phyloP scores from a whole-genome alignment of 2,888 invertebrate species.

The Tetramorium bicarinatum region DNA sequence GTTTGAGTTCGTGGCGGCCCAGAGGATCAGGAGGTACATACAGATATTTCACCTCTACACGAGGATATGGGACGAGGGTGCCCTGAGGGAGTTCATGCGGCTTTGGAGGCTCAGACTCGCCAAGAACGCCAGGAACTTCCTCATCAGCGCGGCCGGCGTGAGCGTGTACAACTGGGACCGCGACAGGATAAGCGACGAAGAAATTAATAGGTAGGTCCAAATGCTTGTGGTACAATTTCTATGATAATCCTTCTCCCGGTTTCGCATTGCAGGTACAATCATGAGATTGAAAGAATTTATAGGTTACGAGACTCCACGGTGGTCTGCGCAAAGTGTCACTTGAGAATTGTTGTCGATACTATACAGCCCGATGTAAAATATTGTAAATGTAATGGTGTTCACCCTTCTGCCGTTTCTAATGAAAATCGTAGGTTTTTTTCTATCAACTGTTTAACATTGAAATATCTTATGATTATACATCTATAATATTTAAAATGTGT shows the following conservation, averaged over 20 bases:
- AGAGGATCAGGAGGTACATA: conserved; percentile 89
- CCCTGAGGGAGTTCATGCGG: conserved; percentile 87
- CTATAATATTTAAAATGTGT: conserved; percentile 26
- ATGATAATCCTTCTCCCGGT: background rate
- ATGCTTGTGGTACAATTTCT: background rate
- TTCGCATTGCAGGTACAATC: conserved; percentile 84
- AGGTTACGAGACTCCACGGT: conserved; percentile 87
- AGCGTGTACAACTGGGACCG: conserved; percentile 89
- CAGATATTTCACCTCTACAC: conserved; percentile 90
- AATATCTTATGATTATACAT: conserved; percentile 40
- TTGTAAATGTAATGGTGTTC: conserved; percentile 85
- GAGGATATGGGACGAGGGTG: conserved; percentile 89
- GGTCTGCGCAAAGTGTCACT: conserved; percentile 87
- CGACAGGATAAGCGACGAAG: conserved; percentile 88
- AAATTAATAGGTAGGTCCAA: conserved; percentile 86
- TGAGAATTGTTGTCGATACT: conserved; percentile 85
- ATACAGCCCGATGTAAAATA: conserved; percentile 86
- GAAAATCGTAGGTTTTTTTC: conserved; percentile 59
- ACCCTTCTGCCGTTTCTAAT: conserved; percentile 59
- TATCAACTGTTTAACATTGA: background rate
- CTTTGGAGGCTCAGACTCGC: conserved; percentile 85
- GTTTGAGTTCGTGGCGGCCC: conserved; percentile 86
- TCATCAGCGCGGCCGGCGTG: conserved; percentile 88
- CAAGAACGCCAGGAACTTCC: conserved; percentile 87
- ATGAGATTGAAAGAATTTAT: conserved; percentile 89